Evolutionary conservation across 2,888 invertebrate genomes (phyloP).

Genomic region (Drosophila buzzatii): DNA sequence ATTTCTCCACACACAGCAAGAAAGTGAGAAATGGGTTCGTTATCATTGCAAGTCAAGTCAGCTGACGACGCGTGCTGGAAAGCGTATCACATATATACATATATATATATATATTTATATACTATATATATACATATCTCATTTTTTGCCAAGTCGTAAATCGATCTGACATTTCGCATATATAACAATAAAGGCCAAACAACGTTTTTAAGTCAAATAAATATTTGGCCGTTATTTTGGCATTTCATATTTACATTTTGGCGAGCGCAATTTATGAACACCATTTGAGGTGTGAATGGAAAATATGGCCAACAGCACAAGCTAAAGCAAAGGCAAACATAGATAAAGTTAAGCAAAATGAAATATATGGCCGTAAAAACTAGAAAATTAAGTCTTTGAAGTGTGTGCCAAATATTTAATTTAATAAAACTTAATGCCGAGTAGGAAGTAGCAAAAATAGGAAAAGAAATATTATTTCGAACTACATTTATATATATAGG

Average conservation of each 20-base stretch:
- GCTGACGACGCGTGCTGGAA: conserved; percentile 34
- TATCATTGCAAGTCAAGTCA: conserved; percentile 20
- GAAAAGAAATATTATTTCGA: no score
- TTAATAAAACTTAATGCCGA: background rate
- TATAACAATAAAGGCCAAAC: conserved; percentile 4
- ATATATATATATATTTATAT: background rate
- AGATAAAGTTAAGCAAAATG: background rate
- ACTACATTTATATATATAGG: background rate
- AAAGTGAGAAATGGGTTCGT: background rate
- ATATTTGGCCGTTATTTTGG: conserved; percentile 29
- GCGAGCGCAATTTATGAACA: conserved; percentile 13
- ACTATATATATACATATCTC: background rate
- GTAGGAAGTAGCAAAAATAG: background rate
- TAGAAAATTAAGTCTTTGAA: conserved; percentile 17
- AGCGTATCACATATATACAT: conserved; percentile 24
- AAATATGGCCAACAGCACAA: conserved; percentile 20
- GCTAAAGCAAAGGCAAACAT: conserved; percentile 17
- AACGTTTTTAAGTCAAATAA: conserved; percentile 8
- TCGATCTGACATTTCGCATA: conserved; percentile 30
- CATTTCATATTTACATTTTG: conserved; percentile 35
- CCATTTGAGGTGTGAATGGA: conserved; percentile 47
- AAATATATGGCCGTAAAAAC: conserved; percentile 7
- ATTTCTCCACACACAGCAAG: background rate
- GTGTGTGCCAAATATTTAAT: conserved; percentile 19
- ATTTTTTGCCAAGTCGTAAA: conserved; percentile 31